A percentile compares a stretch with the other conserved stretches of the same genome.
Conservation (phyloP, 2,797 vertebrate genomes). For the Orestias chungarensis region DNA sequence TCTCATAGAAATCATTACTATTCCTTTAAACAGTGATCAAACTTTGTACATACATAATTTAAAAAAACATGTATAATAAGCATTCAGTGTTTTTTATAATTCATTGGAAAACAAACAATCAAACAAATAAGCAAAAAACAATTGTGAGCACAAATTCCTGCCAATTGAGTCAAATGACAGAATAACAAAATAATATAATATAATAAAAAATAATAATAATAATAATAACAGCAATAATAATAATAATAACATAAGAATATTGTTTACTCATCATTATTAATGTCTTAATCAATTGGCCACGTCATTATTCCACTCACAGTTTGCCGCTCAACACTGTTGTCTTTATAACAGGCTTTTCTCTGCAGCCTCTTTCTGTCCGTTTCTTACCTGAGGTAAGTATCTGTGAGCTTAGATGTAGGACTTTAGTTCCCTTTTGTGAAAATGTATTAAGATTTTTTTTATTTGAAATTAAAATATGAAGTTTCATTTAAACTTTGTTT, state of each 20-base stretch:
- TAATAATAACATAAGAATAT: too few species aligned
- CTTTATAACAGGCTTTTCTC: background rate
- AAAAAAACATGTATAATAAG: too few species aligned
- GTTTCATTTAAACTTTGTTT: background rate
- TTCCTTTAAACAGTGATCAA: too few species aligned
- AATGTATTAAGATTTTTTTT: background rate
- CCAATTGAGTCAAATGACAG: background rate
- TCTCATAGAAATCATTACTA: too few species aligned
- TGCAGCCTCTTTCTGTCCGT: background rate
- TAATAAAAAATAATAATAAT: too few species aligned
- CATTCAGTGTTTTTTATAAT: too few species aligned
- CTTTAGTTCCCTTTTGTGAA: background rate
- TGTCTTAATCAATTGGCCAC: background rate
- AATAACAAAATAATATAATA: background rate
- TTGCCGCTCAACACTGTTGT: background rate
- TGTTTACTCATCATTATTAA: background rate
- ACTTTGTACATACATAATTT: too few species aligned
- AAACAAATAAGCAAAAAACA: too few species aligned
- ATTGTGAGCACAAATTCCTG: too few species aligned
- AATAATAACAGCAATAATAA: too few species aligned
- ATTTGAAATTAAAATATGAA: background rate
- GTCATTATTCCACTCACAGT: background rate
- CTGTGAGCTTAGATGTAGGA: background rate
- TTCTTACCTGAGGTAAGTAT: conserved; percentile 35
- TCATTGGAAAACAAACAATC: too few species aligned